Base-by-base conservation (phyloP, 2,797 vertebrate genomes). In the Jordanella pulchra region DNA sequence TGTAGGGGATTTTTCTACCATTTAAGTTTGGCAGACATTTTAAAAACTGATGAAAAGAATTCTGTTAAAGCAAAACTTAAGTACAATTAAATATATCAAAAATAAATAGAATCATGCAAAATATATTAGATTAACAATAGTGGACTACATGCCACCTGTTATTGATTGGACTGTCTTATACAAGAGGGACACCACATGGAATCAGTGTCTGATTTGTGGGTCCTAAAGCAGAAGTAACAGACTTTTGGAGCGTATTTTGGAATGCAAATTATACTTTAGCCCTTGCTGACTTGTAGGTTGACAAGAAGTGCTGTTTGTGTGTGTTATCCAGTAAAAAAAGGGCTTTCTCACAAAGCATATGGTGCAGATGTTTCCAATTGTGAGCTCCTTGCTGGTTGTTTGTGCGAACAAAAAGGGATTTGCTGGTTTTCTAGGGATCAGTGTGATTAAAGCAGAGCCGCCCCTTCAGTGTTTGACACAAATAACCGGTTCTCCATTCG, bases 91-190 rank as follows among this genome's bases (percentile, higher is more conserved):
- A 92, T 93, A 93, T 89, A 89, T 76, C 87, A 92, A 93, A 90
- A 91, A 92, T 91, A 93, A 93, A 93, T 92, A 93, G 88, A 88
- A 89, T 84, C 65, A 89, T 87, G 86, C 79, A 86, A 93, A 93
- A 94, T 93, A 93, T 91, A 91, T 93, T 91, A 93, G 72, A 27
- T 78, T 67, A 84, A 85, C 66, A 68, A 77, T 48, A 74, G 79
- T 82, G 86, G 84, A 80, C 75, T 64, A 60, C 50, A 50, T 14
- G 18, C 89, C 86, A 83, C 87, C 83, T 67, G 85, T 90, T 86
- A 39, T 83, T 85, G 79, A 81, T 77, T 53, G 10, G 44, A 90
- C 79, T 77, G 67, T 65, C 76, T 82, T 73, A 71, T 73, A 72
- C 47, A 77, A 67, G 55, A 76, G 69, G 75, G 87, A 86, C 77